These are phyloP conservation scores for Smittia sp. DNA, from an alignment of 2,888 invertebrate genomes.

Conservation along the genomic window DNA sequence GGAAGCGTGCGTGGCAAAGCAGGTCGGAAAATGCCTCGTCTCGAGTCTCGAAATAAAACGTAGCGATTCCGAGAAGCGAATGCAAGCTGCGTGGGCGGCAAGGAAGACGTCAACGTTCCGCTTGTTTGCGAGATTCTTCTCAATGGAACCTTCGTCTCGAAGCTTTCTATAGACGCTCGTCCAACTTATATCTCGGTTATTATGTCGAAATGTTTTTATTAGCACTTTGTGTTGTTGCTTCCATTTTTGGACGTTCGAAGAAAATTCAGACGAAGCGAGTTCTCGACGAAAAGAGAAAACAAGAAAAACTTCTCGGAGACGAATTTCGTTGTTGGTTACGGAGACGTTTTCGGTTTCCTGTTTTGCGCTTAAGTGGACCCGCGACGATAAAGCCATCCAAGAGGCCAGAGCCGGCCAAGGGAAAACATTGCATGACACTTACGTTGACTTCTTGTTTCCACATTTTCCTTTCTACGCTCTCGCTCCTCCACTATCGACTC, in stretches of 20 bases:
- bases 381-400: background rate
- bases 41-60: no score
- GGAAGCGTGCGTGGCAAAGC: no score
- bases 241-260: background rate
- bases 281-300: no score
- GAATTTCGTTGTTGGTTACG: background rate
- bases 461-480: background rate
- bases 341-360: background rate
- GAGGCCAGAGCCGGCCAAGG: background rate
- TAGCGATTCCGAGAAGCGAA: no score
- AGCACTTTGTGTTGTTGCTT: conserved; percentile 12
- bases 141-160: no score
- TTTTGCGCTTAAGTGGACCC: background rate
- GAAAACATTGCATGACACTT: conserved; percentile 31
- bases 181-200: conserved; percentile 25
- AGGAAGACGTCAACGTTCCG: no score
- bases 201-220: conserved; percentile 38
- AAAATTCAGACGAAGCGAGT: no score
- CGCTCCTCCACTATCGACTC: background rate
- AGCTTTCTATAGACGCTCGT: no score
- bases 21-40: no score
- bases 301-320: background rate
- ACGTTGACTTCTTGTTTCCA: conserved; percentile 10
- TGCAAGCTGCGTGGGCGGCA: no score
- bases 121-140: no score